phyloP scores from a whole-genome alignment of 2,888 invertebrate genomes.

The Psylliodes chrysocephalus region DNA sequence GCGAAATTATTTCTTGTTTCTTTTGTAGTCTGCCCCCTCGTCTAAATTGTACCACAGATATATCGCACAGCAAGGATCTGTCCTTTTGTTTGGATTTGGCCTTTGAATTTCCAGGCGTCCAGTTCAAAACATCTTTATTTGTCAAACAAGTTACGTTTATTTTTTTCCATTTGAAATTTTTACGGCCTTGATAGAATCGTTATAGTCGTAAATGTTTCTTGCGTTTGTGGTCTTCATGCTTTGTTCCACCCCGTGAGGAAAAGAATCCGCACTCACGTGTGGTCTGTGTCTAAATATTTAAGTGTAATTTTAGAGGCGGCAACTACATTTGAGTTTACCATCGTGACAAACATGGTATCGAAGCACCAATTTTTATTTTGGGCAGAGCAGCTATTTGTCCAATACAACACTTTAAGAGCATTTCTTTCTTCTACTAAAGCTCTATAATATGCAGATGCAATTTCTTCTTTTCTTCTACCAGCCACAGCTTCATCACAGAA shows the following conservation, averaged over 20 bases:
- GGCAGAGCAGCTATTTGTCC: conserved; percentile 40
- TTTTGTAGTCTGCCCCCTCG: too few species aligned
- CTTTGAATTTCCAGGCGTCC: not conserved
- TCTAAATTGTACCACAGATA: too few species aligned
- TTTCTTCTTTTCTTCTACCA: conserved; percentile 19
- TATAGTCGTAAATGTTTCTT: conserved; percentile 16
- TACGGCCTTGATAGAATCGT: conserved; percentile 19
- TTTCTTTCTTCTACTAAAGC: conserved; percentile 24
- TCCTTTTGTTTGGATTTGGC: too few species aligned
- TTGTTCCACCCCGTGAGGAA: conserved; percentile 36
- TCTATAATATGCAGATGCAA: conserved; percentile 12
- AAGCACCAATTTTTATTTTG: conserved; percentile 42
- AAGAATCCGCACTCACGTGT: conserved; percentile 37
- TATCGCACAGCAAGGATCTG: too few species aligned
- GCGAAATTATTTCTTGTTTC: too few species aligned
- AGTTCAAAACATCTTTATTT: conserved; percentile 10
- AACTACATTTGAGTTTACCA: conserved; percentile 35
- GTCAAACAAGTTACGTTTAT: conserved; percentile 27
- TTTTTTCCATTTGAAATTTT: conserved; percentile 31
- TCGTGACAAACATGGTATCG: conserved; percentile 37
- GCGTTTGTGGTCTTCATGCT: conserved; percentile 30
- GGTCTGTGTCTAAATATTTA: conserved; percentile 37
- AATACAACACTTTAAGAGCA: conserved; percentile 30
- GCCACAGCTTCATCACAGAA: too few species aligned
- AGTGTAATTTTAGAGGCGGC: conserved; percentile 16